Conservation (phyloP, 2,797 vertebrate species). For the Manis pentadactyla region DNA sequence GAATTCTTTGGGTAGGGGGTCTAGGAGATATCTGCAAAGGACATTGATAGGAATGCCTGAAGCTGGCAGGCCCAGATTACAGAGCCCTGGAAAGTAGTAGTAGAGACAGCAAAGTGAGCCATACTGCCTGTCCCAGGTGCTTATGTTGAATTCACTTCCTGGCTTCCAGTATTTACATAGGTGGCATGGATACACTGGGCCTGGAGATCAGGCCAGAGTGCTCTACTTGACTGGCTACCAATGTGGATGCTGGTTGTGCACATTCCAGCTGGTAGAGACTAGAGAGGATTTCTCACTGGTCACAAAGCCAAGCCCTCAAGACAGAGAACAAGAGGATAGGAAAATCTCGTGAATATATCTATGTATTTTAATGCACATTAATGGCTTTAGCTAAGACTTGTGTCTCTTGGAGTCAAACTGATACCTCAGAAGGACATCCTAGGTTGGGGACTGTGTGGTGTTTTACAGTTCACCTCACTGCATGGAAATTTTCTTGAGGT, state of each 20-base stretch:
- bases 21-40: not conserved
- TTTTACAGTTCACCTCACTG: not conserved
- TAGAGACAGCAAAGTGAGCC: not conserved
- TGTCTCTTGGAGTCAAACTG: not conserved
- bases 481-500: not conserved
- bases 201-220: not conserved
- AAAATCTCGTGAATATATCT: not conserved
- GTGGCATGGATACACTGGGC: not conserved
- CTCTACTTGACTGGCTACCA: not conserved
- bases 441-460: not conserved
- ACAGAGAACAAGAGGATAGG: not conserved
- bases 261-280: not conserved
- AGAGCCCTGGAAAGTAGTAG: not conserved
- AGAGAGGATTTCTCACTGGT: not conserved
- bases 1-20: not conserved
- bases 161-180: not conserved
- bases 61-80: not conserved
- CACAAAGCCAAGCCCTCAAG: not conserved
- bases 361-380: not conserved
- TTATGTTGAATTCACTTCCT: not conserved
- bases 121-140: not conserved
- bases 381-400: not conserved
- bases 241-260: not conserved
- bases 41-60: not conserved
- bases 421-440: not conserved